Evolutionary conservation across 2,888 invertebrate species (phyloP).

Genomic region (Hemithea aestivaria): DNA sequence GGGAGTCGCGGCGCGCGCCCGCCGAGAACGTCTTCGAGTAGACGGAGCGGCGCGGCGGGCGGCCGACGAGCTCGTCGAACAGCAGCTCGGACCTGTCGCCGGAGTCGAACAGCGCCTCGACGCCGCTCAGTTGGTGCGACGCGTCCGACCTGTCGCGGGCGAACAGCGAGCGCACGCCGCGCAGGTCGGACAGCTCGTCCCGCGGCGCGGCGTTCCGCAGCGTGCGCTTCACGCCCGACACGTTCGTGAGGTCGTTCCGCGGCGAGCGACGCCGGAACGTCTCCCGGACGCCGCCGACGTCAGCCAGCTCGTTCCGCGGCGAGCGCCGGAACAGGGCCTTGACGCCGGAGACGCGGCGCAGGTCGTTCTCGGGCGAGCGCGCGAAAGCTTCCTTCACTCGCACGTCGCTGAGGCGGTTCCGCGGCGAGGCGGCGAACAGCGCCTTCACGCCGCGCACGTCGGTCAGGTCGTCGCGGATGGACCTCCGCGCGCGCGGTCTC

Average conservation of each 20-base stretch:
- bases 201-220: slow-evolving; percentile 42
- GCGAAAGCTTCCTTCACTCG: slow-evolving; percentile 41
- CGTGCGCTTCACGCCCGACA: slow-evolving; percentile 54
- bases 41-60: slow-evolving; percentile 40
- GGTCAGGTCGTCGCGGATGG: slow-evolving; percentile 56
- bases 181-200: slow-evolving; percentile 53
- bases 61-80: slow-evolving; percentile 52
- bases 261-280: slow-evolving; percentile 40
- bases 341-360: slow-evolving; percentile 51
- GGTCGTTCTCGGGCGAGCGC: slow-evolving; percentile 34
- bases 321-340: slow-evolving; percentile 40
- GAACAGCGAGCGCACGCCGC: slow-evolving; percentile 51
- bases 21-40: slow-evolving; percentile 52
- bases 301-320: slow-evolving; percentile 51
- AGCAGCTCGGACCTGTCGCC: slow-evolving; percentile 33
- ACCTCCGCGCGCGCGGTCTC: slow-evolving; percentile 46
- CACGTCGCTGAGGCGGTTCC: slow-evolving; percentile 45
- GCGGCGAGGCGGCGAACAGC: slow-evolving; percentile 46
- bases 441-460: slow-evolving; percentile 59
- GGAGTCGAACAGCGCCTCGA: slow-evolving; percentile 53
- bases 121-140: slow-evolving; percentile 48
- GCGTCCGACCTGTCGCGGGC: slow-evolving; percentile 25
- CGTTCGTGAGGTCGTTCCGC: slow-evolving; percentile 35
- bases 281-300: slow-evolving; percentile 51
- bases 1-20: slow-evolving; percentile 23